A percentile compares a stretch with the other conserved stretches of the same genome.
Evolutionary conservation across 2,797 vertebrate genomes (phyloP).

Genomic region (Paramormyrops hopkinsi): DNA sequence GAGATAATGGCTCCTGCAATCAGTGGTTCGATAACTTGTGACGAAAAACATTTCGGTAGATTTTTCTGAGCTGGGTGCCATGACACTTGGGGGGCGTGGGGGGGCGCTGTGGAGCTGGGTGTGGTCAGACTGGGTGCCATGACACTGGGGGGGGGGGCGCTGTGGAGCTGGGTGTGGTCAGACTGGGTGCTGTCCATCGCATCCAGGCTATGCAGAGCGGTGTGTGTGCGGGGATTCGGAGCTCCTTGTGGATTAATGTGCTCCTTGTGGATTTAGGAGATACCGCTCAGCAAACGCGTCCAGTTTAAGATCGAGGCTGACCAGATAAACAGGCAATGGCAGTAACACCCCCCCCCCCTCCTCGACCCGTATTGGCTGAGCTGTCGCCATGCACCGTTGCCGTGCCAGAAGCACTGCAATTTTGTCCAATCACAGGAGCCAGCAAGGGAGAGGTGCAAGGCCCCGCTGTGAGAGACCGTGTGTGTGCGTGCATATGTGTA

Average conservation of each 20-base stretch:
- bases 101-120: background rate
- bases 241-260: background rate
- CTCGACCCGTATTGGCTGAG: background rate
- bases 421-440: background rate
- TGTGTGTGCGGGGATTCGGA: background rate
- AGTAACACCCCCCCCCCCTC: background rate
- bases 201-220: background rate
- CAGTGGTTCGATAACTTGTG: background rate
- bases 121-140: background rate
- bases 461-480: background rate
- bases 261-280: background rate
- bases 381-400: background rate
- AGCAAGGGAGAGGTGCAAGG: background rate
- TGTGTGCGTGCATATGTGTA: background rate
- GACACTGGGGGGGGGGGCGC: background rate
- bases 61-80: background rate
- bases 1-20: background rate
- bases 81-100: background rate
- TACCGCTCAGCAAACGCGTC: background rate
- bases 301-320: background rate
- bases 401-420: background rate
- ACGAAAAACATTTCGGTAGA: background rate
- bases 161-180: background rate
- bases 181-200: background rate
- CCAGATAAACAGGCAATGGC: background rate